Conservation (phyloP, 2,113 vertebrate genomes). For the Lethenteron reissneri region DNA sequence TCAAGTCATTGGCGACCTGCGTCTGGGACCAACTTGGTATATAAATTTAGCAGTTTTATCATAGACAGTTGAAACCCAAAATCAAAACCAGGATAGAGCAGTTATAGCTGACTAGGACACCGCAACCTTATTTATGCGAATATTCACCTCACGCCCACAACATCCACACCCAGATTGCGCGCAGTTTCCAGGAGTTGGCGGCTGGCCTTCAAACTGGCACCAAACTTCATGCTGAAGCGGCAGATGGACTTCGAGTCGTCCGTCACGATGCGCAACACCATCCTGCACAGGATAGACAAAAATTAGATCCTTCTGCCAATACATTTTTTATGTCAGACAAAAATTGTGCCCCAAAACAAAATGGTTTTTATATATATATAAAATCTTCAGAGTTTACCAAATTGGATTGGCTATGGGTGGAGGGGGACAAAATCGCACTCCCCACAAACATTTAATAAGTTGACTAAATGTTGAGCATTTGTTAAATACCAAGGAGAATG, state of each 20-base stretch:
- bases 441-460: no score
- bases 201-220: conserved; percentile 61
- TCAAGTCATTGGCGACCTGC: background rate
- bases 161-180: conserved; percentile 51
- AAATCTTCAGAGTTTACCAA: no score
- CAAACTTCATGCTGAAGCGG: conserved; percentile 85
- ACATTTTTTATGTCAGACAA: no score
- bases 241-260: conserved; percentile 86
- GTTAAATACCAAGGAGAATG: no score
- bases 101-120: background rate
- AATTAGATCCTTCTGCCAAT: no score
- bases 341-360: no score
- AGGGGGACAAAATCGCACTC: no score
- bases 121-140: background rate
- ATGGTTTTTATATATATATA: no score
- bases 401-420: no score
- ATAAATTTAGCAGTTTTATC: background rate
- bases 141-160: conserved; percentile 56
- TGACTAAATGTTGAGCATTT: no score
- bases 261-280: conserved; percentile 80
- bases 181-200: conserved; percentile 63
- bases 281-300: conserved; percentile 19
- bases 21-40: background rate
- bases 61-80: background rate
- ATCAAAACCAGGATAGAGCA: background rate